Conservation (phyloP, 2,888 invertebrate species). For the Parascotia fuliginaria region DNA sequence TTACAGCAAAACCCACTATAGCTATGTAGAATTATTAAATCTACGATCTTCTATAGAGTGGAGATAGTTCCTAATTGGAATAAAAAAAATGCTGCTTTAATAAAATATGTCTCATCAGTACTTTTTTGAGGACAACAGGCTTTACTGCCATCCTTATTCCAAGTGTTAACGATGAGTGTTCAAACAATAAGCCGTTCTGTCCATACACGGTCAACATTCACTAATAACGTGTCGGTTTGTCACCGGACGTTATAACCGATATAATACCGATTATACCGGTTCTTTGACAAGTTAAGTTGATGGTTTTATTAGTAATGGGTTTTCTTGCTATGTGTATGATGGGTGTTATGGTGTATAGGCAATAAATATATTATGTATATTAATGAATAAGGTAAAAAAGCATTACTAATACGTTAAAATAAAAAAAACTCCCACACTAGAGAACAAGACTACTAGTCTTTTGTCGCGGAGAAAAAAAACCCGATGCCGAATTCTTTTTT, state of each 20-base stretch:
- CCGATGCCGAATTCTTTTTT: no score
- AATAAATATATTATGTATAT: no score
- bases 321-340: neutral
- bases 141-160: constrained; percentile 5
- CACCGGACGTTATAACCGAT: constrained; percentile 9
- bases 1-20: no score
- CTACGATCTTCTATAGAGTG: no score
- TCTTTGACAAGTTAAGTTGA: constrained; percentile 8
- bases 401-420: no score
- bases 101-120: neutral
- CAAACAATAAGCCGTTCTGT: constrained; percentile 39
- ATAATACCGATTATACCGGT: constrained; percentile 2
- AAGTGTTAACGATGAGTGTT: constrained; percentile 11
- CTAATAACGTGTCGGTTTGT: constrained; percentile 12
- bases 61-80: no score
- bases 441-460: no score
- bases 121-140: neutral
- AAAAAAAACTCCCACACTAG: no score
- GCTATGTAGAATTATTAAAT: no score
- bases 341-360: neutral
- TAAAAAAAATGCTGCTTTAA: no score
- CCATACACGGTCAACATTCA: constrained; percentile 23
- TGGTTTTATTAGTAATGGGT: constrained; percentile 9
- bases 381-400: no score
- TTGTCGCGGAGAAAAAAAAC: no score